Evolutionary conservation across 2,888 invertebrate genomes (phyloP), one percentile per base, ranked within the genome.

Genomic region (Lithophane leautieri): DNA sequence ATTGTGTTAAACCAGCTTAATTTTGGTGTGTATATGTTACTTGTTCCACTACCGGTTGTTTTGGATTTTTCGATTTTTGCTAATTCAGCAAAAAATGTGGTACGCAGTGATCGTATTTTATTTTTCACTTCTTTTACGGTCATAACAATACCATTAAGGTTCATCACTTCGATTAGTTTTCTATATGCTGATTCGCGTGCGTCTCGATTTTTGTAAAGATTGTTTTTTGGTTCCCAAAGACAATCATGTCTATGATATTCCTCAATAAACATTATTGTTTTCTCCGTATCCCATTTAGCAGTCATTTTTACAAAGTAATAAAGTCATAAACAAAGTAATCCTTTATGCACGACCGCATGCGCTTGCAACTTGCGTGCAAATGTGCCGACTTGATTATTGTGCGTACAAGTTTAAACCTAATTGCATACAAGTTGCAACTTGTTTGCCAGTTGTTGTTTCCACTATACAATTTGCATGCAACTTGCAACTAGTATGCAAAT

Each of bases 61-160:
- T 70, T 70, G 70, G 70, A 70, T 44, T 44, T 44, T 71, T 71
- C 62, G 62, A 63, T 71, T 63, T 71, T 71, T 71, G 62, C 54
- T 71, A 71, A 63, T 63, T 63, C 63, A 63, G 42, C 63, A 70
- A 75, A 75, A 70, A 70, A 70, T 75, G 70, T 75, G 69, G 70
- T 75, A 75, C 69, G 75, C 69, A 70, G 74, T 75, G 74, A 75
- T 75, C 74, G 74, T 75, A 75, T 75, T 70, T 75, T 75, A 75
- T 75, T 75, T 75, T 75, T 75, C 69, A 75, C 69, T 62, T 75
- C 74, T 75, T 75, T 75, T 75, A 70, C 74, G 74, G 73, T 73
- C 73, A 73, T 73, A 73, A 73, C 73, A 73, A 73, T 73, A 73
- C 73, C 73, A 73, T 73, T 65, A 75, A 65, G 28, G 42, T 70